Evolutionary conservation across 1,140 invertebrate genomes (phyloP), one percentile per base, ranked within the genome.

Genomic region (Procambarus virginalis): DNA sequence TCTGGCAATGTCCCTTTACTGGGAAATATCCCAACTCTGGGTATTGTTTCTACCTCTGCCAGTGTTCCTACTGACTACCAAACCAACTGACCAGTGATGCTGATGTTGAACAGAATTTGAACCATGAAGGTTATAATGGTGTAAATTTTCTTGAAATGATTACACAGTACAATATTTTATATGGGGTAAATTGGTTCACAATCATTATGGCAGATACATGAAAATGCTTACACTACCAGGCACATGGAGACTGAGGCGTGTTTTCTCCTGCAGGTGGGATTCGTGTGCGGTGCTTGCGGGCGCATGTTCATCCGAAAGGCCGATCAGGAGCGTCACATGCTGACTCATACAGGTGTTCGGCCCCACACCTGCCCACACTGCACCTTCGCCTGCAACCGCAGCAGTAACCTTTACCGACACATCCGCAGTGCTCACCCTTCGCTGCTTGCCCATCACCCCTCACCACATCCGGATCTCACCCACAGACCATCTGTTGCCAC

Each of bases 381-480:
- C 85, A 85, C 48, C 76, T 86, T 89, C 73, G 91, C 83, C 60
- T 91, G 87, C 80, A 91, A 91, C 83, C 91, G 91, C 46, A 91
- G 91, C 55, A 91, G 91, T 64, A 91, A 91, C 78, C 88, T 91
- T 76, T 91, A 91, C 70, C 81, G 91, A 82, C 91, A 91, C 80
- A 89, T 91, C 34, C 86, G 91, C 58, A 80, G 83, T 86, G 91
- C 91, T 51, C 91, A 91, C 60, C 87, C 86, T 70, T 80, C 91
- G 6, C 73, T 84, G 75, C 51, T 89, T 55, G 46, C 81, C 77
- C 49, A 64, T 73, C 70, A 78, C 73, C 81, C 46, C 81, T 45
- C 51, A 46, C 81, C 55, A 76, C 88, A 70, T 75, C 58, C 55
- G 70, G 58, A 70, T 73, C 87, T 64, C 80, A 20, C 49, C 34